Evolutionary conservation across 2,113 vertebrate genomes (phyloP), one percentile per base, ranked within the genome.

Genomic region (Pristiophorus japonicus): DNA sequence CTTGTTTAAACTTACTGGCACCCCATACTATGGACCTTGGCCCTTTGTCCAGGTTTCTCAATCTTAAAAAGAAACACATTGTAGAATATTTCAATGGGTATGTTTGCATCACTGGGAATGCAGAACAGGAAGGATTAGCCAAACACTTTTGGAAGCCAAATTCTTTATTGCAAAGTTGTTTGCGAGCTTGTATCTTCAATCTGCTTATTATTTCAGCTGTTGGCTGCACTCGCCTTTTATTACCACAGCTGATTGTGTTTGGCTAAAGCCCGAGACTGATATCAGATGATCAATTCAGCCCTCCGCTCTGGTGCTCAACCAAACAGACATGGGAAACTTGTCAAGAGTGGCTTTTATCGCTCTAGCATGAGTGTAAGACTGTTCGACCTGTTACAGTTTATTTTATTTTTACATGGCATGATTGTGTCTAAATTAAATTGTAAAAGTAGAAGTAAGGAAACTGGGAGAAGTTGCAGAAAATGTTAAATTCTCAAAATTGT

Each of bases 271-370:
- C 34, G 20, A 16, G 62, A 75, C 42, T 75, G 90, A 84, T 81
- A 96, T 96, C 73, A 95, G 51, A 81, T 95, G 93, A 94, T 94
- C 63, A 67, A 22, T 45, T 47, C 92, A 94, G 24, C 22, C 66
- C 24, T 73, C 34, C 27, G 11, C 65, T 94, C 47, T 94, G 42
- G 4, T 24, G 42, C 16, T 47, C 30, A 97, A 97, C 96, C 97
- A 97, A 98, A 98, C 96, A 98, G 97, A 97, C 97, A 97, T 96
- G 96, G 96, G 97, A 97, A 98, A 97, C 97, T 97, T 95, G 96
- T 97, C 97, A 97, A 95, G 96, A 96, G 75, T 63, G 34, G 4
- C 16, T 94, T 84, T 85, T 95, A 95, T 81, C 92, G 24, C 47
- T 70, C n/a, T 12, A 45, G 62, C 47, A 12, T 51, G 45, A 47